Evolutionary conservation across 2,113 vertebrate species (phyloP).

Genomic region (Barnardius zonarius): DNA sequence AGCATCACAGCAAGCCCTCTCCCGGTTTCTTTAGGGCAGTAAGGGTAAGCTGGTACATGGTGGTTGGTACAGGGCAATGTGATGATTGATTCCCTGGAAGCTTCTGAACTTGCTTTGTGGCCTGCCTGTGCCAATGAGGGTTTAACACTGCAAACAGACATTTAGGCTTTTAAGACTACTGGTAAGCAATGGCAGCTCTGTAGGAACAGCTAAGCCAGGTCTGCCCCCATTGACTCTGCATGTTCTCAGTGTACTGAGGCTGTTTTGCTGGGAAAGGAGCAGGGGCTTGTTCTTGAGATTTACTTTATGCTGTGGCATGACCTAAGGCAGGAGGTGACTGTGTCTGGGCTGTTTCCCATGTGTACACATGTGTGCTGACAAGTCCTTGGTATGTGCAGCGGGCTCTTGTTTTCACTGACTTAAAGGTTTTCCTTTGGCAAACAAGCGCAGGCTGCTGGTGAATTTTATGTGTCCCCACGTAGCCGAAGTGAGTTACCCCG

Average conservation of each 20-base stretch:
- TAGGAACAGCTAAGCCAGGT: not conserved
- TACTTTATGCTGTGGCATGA: not conserved
- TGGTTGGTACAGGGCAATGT: not conserved
- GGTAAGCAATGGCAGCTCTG: not conserved
- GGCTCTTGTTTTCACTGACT: not conserved
- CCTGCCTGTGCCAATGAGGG: not conserved
- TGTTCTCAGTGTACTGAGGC: not conserved
- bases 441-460: not conserved
- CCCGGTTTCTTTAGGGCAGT: not conserved
- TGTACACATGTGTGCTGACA: not conserved
- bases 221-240: not conserved
- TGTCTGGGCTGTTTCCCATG: rapidly evolving
- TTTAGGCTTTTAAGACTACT: not conserved
- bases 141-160: not conserved
- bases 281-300: not conserved
- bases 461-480: not conserved
- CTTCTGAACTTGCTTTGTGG: not conserved
- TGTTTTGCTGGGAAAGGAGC: not conserved
- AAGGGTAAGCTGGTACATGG: not conserved
- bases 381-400: not conserved
- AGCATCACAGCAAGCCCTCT: rapidly evolving
- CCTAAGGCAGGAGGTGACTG: not conserved
- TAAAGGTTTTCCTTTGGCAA: not conserved
- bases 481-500: not conserved
- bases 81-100: not conserved